Base-by-base conservation (phyloP, 2,797 vertebrate genomes). In the Danio choprae region DNA sequence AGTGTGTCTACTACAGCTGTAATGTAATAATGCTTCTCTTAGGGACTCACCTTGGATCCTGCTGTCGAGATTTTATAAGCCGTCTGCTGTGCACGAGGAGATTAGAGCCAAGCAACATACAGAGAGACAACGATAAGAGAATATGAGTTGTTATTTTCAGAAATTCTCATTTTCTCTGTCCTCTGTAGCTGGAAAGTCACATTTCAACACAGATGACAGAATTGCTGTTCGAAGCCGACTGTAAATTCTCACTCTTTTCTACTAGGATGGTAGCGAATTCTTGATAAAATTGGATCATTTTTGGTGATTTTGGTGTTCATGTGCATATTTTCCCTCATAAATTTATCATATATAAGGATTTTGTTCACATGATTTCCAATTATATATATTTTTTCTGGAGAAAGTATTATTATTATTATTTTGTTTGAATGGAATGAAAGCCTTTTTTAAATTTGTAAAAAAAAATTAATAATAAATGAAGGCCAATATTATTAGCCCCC, bases 11-110 rank as follows among this genome's bases (percentile, higher is more conserved):
- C 55, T 56, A 44, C 80, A 59, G 64, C 64, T 82, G 65, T 83
- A 82, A 80, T 80, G 74, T 80, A 71, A 78, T 86, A 86, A 84
- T 78, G 64, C 41, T 78, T 67, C 72, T 86, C 73, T 73, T 44
- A 70, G 80, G 68, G 46, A 60, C 70, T 83, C 78, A 60, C 69
- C 46, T 80, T 75, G 48, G 58, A 68, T 76, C 73, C 64, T 60
- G 44, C 29, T 74, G 36, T 36, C 55, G 50, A 38, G 59, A 50
- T 83, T 82, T 81, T 79, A 62, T 86, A 69, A 81, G 55, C 80
- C 64, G 59, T 80, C 77, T 82, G 40, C 36, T 22, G 78, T 51
- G 41, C 65, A 60, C 41, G 50, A 72, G 53, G 53, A 79, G 67
- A 80, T 86, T 73, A 78, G 68, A 76, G 72, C 60, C 64, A 70